Conservation (phyloP, 1,140 invertebrate genomes). For the Acyrthosiphon pisum region DNA sequence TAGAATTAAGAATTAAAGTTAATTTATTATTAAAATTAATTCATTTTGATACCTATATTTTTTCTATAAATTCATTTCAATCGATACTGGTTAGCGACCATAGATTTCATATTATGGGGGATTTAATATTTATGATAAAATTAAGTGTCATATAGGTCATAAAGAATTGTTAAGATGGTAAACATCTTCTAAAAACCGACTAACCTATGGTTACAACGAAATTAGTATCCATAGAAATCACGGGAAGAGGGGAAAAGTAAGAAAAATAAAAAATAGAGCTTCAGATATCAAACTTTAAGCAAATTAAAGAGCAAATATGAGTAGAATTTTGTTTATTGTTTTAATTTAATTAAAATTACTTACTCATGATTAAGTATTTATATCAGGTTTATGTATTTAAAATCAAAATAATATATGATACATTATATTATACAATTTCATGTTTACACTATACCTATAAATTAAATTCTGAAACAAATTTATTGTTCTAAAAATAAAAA, state of each 20-base stretch:
- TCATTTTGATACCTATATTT: neutral
- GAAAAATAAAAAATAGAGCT: too few relatives aligned
- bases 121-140: neutral
- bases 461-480: neutral
- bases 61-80: neutral
- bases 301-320: neutral
- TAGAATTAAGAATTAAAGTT: neutral
- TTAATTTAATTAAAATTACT: neutral
- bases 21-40: neutral
- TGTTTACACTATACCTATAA: too few relatives aligned
- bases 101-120: too few relatives aligned
- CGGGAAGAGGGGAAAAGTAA: too few relatives aligned
- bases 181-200: too few relatives aligned
- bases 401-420: neutral
- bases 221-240: too few relatives aligned
- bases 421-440: too few relatives aligned
- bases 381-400: neutral
- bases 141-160: too few relatives aligned
- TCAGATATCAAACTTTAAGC: neutral
- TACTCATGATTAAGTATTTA: neutral
- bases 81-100: neutral
- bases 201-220: too few relatives aligned
- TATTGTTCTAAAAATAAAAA: too few relatives aligned
- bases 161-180: too few relatives aligned
- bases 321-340: neutral